phyloP scores from a whole-genome alignment of 2,888 invertebrate genomes.

The Punctoribates punctum region DNA sequence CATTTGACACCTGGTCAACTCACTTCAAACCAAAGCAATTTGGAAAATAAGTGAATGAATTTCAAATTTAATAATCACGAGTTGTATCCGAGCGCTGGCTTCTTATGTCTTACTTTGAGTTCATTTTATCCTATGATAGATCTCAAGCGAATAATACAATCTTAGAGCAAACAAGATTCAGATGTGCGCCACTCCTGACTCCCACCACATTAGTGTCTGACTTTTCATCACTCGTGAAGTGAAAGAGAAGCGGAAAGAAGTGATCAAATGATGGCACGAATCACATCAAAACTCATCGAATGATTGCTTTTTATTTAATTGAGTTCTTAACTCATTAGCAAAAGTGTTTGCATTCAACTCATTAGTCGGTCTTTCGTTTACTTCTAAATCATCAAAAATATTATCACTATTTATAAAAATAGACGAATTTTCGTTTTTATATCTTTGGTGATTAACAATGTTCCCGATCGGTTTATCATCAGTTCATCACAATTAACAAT shows the following conservation, averaged over 20 bases:
- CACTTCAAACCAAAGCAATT: too few relatives aligned
- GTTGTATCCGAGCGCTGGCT: too few relatives aligned
- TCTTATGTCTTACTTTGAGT: not conserved
- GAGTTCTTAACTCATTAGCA: slow-evolving; percentile 1
- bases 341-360: not conserved
- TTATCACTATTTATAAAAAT: not conserved
- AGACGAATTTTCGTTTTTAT: not conserved
- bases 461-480: too few relatives aligned
- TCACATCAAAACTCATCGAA: not conserved
- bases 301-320: not conserved
- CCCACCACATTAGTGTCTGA: not conserved
- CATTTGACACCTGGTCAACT: too few relatives aligned
- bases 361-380: not conserved
- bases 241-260: not conserved
- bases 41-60: too few relatives aligned
- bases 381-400: too few relatives aligned
- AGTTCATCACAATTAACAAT: too few relatives aligned
- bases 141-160: not conserved
- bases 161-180: not conserved
- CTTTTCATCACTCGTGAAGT: not conserved
- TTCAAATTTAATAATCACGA: too few relatives aligned
- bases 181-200: not conserved
- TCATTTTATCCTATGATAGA: too few relatives aligned
- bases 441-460: too few relatives aligned
- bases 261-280: too few relatives aligned